Evolutionary conservation across 2,797 vertebrate genomes (phyloP), one percentile per base, ranked within the genome.

Genomic region (Pseudochirops corinnae): DNA sequence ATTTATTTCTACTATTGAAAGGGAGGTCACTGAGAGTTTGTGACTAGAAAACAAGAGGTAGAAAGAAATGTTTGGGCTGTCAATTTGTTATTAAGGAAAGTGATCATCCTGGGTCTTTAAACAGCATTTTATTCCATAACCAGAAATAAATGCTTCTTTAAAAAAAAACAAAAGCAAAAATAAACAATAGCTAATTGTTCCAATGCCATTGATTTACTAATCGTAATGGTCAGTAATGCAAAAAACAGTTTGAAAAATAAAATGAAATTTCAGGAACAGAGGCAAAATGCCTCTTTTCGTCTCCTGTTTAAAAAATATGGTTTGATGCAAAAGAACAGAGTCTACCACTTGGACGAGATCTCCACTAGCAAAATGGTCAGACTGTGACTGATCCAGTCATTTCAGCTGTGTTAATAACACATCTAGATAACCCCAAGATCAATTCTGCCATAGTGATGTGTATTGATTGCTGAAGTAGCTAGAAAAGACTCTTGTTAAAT

Each of bases 31-130:
- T 93, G 74, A 91, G 55, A 92, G 91, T 92, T 98, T 97, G 96
- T 97, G 96, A 97, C 93, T 97, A 92, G 55, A 92, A 95, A 93
- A 93, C 94, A 96, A 82, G 97, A 90, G 67, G 95, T 50, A 0
- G 33, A 87, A 94, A 96, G 93, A 97, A 97, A 93, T 0, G 26
- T 96, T 95, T 56, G 74, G 95, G 94, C 93, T 94, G 94, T 96
- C 95, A 97, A 97, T 96, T 97, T 97, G 74, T 97, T 96, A 93
- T 96, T 97, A 98, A 97, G 96, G 97, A 97, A 98, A 97, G 67
- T 96, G 96, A 98, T 97, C 95, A 97, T 97, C 94, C 95, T 97
- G 94, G 60, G 97, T 96, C 90, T 95, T 97, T 94, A 98, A 96
- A 96, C 90, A 93, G 60, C 96, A 96, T 97, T 97, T 98, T 96